Evolutionary conservation across 2,888 invertebrate species (phyloP).

Genomic region (Mamestra brassicae): DNA sequence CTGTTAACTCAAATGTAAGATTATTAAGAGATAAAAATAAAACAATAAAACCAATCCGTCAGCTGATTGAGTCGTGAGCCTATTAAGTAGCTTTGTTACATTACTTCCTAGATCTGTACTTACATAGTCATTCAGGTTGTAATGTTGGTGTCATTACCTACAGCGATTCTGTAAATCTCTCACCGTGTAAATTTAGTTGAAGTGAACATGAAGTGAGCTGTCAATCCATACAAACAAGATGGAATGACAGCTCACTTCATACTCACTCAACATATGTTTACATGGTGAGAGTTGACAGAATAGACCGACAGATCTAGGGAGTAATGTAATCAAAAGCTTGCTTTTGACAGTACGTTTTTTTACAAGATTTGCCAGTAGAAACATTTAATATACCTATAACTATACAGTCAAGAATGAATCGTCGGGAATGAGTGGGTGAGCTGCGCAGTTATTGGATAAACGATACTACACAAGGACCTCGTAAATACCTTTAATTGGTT

Average conservation of each 20-base stretch:
- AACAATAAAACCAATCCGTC: not conserved
- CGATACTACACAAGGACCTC: slow-evolving; percentile 9
- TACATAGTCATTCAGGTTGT: no score
- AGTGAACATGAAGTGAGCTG: no score
- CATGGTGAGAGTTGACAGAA: no score
- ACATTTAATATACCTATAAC: not conserved
- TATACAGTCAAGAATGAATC: not conserved
- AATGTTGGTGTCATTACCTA: no score
- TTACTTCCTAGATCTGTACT: no score
- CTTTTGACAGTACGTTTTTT: not conserved
- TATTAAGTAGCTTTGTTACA: no score
- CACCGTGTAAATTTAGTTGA: no score
- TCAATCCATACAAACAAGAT: no score
- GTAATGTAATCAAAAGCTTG: not conserved
- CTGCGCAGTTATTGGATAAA: slow-evolving; percentile 39
- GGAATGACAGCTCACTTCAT: no score
- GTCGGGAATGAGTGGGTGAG: slow-evolving; percentile 30
- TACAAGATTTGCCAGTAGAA: not conserved
- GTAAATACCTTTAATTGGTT: slow-evolving; percentile 21
- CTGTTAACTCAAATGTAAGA: slow-evolving; percentile 64
- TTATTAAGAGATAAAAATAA: not conserved
- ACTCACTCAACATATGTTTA: no score
- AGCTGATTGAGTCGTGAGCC: not conserved
- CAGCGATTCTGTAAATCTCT: no score
- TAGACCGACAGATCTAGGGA: not conserved